Percentiles rank a stretch among this genome's conserved stretches.
phyloP scores from a whole-genome alignment of 2,888 invertebrate species.

The Drosophila subsilvestris region DNA sequence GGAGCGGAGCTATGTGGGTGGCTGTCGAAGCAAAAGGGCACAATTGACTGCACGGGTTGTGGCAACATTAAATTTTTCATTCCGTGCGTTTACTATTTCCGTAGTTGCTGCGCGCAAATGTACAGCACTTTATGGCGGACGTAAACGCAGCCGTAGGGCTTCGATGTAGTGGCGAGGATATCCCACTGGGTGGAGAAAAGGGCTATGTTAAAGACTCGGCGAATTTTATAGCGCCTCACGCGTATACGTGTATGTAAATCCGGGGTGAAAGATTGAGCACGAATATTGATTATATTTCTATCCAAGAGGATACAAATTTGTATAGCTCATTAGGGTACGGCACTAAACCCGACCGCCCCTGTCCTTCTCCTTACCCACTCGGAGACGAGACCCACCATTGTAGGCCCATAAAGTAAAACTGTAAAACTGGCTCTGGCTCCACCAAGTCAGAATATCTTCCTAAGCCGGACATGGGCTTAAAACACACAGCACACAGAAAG shows the following conservation, averaged over 20 bases:
- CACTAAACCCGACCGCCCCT: slow-evolving; percentile 12
- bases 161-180: no score
- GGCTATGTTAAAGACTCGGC: not conserved
- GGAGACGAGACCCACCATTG: not conserved
- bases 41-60: slow-evolving; percentile 43
- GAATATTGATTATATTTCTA: slow-evolving; percentile 29
- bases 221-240: not conserved
- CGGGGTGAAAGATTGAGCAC: slow-evolving; percentile 3
- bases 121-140: slow-evolving; percentile 7
- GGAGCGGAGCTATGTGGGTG: not conserved
- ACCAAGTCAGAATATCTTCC: no score
- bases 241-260: slow-evolving; percentile 29
- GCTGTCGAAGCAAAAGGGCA: slow-evolving; percentile 16
- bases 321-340: slow-evolving; percentile 18
- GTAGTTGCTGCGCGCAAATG: slow-evolving; percentile 15
- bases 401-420: not conserved
- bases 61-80: slow-evolving; percentile 38
- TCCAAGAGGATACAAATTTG: slow-evolving; percentile 13
- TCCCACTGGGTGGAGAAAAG: not conserved
- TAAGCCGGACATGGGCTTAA: not conserved
- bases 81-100: slow-evolving; percentile 42
- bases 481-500: not conserved
- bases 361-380: slow-evolving; percentile 10
- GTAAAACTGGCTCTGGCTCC: not conserved
- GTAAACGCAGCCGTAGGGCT: not conserved